phyloP scores from a whole-genome alignment of 2,113 vertebrate species.

The Sterrhoptilus dennistouni region DNA sequence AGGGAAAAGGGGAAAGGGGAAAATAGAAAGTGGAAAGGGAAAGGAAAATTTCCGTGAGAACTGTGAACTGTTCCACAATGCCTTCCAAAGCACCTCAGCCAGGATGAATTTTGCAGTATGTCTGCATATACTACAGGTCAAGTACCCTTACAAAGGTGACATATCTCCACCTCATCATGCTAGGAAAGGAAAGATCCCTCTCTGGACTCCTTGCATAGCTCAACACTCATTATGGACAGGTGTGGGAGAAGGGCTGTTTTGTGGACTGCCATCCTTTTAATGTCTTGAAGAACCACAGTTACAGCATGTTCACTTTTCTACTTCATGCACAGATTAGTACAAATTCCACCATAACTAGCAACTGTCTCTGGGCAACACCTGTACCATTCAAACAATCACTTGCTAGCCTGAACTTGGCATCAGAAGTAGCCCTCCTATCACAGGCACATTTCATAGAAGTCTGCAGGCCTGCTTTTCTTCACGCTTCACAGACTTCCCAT shows the following conservation, averaged over 20 bases:
- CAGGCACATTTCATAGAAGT: not conserved
- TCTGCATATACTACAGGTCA: not conserved
- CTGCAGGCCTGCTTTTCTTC: not conserved
- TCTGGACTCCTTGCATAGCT: not conserved
- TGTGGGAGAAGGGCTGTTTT: fast-evolving
- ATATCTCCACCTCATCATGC: not conserved
- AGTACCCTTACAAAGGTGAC: not conserved
- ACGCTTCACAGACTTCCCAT: not conserved
- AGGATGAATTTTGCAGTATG: not conserved
- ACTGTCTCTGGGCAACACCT: not conserved
- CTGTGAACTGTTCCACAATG: not conserved
- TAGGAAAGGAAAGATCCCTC: not conserved
- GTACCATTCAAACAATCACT: not conserved
- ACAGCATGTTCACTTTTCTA: not conserved
- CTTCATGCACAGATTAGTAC: not conserved
- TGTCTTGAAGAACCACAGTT: not conserved
- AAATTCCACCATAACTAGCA: not conserved
- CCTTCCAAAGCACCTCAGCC: not conserved
- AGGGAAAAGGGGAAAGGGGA: not conserved
- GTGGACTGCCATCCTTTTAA: not conserved
- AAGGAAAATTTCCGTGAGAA: not conserved
- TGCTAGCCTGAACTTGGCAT: not conserved
- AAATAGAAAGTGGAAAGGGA: no score
- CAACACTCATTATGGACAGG: not conserved
- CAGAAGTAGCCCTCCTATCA: not conserved